These are phyloP conservation scores for Brachystomella parvula DNA, from an alignment of 1,140 invertebrate species.

Conservation along the genomic window DNA sequence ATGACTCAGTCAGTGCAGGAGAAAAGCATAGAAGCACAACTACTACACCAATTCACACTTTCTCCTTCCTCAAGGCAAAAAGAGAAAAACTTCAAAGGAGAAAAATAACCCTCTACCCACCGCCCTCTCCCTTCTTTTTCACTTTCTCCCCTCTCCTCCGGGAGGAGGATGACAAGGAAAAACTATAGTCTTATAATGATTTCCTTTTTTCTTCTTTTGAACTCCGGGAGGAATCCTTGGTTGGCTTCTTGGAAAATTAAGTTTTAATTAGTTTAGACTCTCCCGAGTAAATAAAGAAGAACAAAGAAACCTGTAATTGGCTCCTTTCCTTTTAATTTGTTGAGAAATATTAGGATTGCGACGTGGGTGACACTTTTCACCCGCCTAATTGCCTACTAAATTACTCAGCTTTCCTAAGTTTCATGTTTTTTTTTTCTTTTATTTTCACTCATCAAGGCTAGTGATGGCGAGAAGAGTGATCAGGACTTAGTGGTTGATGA, in stretches of 20 bases:
- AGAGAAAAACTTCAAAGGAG: neutral
- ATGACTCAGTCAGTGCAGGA: too few species aligned
- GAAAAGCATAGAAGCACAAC: too few species aligned
- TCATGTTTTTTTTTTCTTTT: constrained; percentile 17
- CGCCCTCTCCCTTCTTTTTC: too few species aligned
- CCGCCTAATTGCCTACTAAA: neutral
- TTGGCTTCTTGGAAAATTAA: neutral
- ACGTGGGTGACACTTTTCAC: neutral
- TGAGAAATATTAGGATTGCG: neutral
- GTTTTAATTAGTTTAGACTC: constrained; percentile 5
- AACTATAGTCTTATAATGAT: too few species aligned
- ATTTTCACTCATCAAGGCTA: too few species aligned
- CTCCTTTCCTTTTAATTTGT: neutral
- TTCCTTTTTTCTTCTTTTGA: too few species aligned
- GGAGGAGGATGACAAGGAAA: too few species aligned
- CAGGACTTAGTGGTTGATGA: constrained; percentile 55
- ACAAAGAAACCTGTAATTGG: constrained; percentile 1
- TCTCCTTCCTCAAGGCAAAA: neutral
- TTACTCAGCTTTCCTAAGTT: neutral
- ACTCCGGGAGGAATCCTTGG: too few species aligned
- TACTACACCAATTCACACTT: constrained; percentile 6
- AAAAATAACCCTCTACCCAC: neutral
- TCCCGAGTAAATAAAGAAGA: neutral
- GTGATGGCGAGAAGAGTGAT: constrained; percentile 54
- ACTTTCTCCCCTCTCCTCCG: too few species aligned